Percentiles rank a stretch among this genome's conserved stretches.
These are phyloP conservation scores for Stictonetta naevosa DNA, from an alignment of 2,113 vertebrate genomes.

Conservation along the genomic window DNA sequence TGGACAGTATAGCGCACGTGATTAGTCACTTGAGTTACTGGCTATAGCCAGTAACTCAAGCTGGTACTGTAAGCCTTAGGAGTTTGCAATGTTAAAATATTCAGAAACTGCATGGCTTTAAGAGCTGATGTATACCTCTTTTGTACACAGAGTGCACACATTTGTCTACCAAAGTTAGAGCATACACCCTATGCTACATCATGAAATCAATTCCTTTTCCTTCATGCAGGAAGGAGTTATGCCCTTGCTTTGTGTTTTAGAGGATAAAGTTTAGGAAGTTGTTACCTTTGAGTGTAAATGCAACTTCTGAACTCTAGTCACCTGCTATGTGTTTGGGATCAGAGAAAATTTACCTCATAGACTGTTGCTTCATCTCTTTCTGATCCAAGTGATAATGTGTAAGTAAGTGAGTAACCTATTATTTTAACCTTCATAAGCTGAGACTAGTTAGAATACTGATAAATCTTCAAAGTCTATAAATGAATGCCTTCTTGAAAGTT, in stretches of 20 bases:
- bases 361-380: not conserved
- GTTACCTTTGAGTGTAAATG: not conserved
- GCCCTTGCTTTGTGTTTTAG: not conserved
- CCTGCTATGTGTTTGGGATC: not conserved
- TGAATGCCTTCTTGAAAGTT: not conserved
- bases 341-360: not conserved
- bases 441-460: not conserved
- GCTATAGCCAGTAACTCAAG: not conserved
- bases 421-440: not conserved
- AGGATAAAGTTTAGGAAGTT: not conserved
- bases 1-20: not conserved
- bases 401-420: not conserved
- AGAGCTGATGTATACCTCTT: not conserved
- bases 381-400: not conserved
- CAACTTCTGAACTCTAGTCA: not conserved
- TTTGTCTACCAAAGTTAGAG: not conserved
- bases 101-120: not conserved
- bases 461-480: not conserved
- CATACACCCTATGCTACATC: not conserved
- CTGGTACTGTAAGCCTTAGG: not conserved
- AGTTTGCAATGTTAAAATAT: not conserved
- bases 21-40: not conserved
- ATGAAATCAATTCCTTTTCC: not conserved
- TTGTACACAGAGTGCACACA: not conserved
- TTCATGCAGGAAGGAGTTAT: not conserved